phyloP scores from a whole-genome alignment of 2,888 invertebrate genomes.

The Stictocephala bisonia region DNA sequence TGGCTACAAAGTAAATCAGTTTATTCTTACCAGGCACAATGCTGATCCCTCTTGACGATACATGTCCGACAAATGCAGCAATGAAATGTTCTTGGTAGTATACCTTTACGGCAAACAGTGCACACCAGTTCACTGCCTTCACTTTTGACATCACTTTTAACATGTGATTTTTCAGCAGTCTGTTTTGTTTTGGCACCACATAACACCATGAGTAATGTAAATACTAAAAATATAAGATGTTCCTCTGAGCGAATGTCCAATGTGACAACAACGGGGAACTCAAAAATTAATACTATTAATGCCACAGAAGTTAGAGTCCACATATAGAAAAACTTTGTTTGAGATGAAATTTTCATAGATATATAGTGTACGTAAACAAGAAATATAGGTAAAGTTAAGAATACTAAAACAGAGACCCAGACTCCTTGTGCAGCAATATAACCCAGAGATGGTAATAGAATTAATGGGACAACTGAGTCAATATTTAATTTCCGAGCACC shows the following conservation, averaged over 20 bases:
- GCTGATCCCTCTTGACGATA: slow-evolving; percentile 80
- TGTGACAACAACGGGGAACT: slow-evolving; percentile 75
- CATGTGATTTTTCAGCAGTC: slow-evolving; percentile 60
- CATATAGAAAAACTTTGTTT: slow-evolving; percentile 79
- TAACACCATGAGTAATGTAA: slow-evolving; percentile 66
- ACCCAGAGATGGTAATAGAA: slow-evolving; percentile 63
- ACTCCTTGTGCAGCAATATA: slow-evolving; percentile 55
- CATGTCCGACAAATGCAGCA: slow-evolving; percentile 87
- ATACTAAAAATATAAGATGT: slow-evolving; percentile 70
- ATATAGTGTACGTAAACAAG: slow-evolving; percentile 55
- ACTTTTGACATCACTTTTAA: slow-evolving; percentile 57
- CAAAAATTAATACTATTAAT: slow-evolving; percentile 76
- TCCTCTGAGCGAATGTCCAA: slow-evolving; percentile 77
- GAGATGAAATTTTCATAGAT: slow-evolving; percentile 60
- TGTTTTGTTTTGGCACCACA: slow-evolving; percentile 65
- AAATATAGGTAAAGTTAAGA: slow-evolving; percentile 55
- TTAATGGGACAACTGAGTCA: slow-evolving; percentile 67
- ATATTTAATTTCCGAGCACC: slow-evolving; percentile 69
- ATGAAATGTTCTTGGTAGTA: slow-evolving; percentile 79
- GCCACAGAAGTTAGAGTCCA: slow-evolving; percentile 79
- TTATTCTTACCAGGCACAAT: slow-evolving; percentile 78
- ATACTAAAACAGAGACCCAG: slow-evolving; percentile 54
- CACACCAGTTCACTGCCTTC: slow-evolving; percentile 67
- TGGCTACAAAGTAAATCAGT: no score
- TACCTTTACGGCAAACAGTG: slow-evolving; percentile 71